These are phyloP conservation scores for Polydrusus cervinus DNA, from an alignment of 2,888 invertebrate species.

Conservation along the genomic window DNA sequence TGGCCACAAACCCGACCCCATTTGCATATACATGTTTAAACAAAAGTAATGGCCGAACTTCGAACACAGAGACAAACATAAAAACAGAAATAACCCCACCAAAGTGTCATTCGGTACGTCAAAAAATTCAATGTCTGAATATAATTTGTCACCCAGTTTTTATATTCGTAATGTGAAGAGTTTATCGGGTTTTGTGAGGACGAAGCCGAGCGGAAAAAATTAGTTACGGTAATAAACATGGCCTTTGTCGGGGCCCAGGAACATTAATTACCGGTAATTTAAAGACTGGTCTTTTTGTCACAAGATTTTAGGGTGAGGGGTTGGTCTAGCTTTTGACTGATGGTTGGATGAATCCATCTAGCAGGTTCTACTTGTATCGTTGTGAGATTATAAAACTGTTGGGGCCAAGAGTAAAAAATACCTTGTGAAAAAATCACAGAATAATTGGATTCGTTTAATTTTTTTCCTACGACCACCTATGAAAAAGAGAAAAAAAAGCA, in stretches of 20 bases:
- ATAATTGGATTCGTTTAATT: background rate
- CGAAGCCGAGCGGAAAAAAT: slow-evolving; percentile 59
- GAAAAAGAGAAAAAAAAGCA: too few relatives aligned
- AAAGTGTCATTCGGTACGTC: slow-evolving; percentile 42
- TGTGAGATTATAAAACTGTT: background rate
- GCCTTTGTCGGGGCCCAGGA: slow-evolving; percentile 49
- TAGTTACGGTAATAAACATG: slow-evolving; percentile 60
- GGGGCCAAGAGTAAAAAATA: background rate
- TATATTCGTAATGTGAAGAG: slow-evolving; percentile 47
- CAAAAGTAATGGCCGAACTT: slow-evolving; percentile 29
- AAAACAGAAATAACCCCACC: slow-evolving; percentile 36
- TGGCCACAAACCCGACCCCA: slow-evolving; percentile 43
- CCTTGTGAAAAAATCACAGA: background rate
- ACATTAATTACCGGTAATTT: slow-evolving; percentile 60
- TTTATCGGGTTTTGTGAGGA: slow-evolving; percentile 55
- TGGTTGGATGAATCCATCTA: slow-evolving; percentile 7
- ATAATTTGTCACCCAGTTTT: slow-evolving; percentile 57
- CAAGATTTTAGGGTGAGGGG: slow-evolving; percentile 24
- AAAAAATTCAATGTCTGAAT: slow-evolving; percentile 40
- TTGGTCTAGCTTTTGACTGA: slow-evolving; percentile 33
- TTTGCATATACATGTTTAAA: slow-evolving; percentile 38
- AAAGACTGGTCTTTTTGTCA: slow-evolving; percentile 53
- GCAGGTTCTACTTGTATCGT: background rate
- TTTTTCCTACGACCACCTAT: too few relatives aligned
- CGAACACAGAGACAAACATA: slow-evolving; percentile 35